phyloP scores from a whole-genome alignment of 1,140 invertebrate genomes.

The Dryas iulia region DNA sequence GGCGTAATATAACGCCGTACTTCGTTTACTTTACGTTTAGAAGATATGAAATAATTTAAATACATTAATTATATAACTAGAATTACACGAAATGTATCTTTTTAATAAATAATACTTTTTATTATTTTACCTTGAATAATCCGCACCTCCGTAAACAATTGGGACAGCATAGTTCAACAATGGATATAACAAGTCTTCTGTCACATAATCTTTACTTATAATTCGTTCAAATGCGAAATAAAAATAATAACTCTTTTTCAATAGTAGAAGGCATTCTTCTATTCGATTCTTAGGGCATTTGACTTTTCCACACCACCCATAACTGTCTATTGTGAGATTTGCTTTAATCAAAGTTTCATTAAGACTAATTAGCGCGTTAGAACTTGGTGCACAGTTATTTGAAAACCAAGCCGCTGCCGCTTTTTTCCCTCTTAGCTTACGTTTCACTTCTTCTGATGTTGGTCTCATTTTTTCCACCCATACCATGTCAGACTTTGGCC shows the following conservation, averaged over 20 bases:
- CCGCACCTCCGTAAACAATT: conserved; percentile 56
- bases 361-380: conserved; percentile 33
- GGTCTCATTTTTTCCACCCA: conserved; percentile 46
- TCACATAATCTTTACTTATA: conserved; percentile 47
- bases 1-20: too few relatives aligned
- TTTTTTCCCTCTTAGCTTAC: conserved; percentile 42
- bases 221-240: conserved; percentile 65
- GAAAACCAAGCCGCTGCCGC: conserved; percentile 62
- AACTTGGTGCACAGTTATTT: conserved; percentile 44
- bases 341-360: conserved; percentile 36
- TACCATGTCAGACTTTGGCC: conserved; percentile 53
- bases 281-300: conserved; percentile 45
- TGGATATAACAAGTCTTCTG: conserved; percentile 52
- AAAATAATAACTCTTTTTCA: conserved; percentile 58
- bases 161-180: conserved; percentile 54
- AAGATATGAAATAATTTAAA: too few relatives aligned
- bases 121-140: conserved; percentile 51
- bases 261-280: conserved; percentile 47
- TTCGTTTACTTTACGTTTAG: too few relatives aligned
- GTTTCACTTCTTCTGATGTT: conserved; percentile 38
- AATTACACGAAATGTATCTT: too few relatives aligned
- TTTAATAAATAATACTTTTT: too few relatives aligned
- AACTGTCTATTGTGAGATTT: conserved; percentile 50
- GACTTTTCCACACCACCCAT: conserved; percentile 50
- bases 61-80: too few relatives aligned